phyloP scores from a whole-genome alignment of 2,888 invertebrate species.

The Mayetiola destructor region DNA sequence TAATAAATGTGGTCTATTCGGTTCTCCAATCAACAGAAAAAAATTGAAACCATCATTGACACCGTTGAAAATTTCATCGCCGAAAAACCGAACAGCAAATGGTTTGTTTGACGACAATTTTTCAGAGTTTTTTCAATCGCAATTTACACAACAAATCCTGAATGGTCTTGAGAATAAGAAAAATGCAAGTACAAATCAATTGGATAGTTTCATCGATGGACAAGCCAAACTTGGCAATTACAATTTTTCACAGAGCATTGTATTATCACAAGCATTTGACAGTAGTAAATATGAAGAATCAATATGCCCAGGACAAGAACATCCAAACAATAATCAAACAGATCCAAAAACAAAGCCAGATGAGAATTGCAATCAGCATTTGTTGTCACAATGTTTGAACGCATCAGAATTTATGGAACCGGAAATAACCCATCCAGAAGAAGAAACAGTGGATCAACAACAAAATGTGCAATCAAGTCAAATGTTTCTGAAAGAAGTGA shows the following conservation, averaged over 20 bases:
- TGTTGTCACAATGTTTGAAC: neutral
- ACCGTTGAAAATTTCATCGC: neutral
- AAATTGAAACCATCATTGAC: neutral
- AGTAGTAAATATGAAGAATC: neutral
- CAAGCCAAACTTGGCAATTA: too few relatives aligned
- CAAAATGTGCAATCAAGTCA: neutral
- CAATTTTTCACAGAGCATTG: neutral
- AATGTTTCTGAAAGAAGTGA: neutral
- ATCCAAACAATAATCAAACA: neutral
- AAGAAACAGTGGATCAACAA: neutral
- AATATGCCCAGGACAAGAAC: neutral
- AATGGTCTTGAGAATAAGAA: too few relatives aligned
- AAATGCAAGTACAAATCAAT: too few relatives aligned
- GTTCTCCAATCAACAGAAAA: neutral
- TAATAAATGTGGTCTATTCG: neutral
- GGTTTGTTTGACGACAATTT: conserved; percentile 1
- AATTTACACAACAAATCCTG: neutral
- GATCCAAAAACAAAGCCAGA: neutral
- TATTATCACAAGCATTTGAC: neutral
- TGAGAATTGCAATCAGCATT: neutral
- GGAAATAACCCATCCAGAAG: neutral
- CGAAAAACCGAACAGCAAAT: neutral
- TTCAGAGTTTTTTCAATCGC: conserved; percentile 1
- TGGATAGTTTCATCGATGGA: too few relatives aligned
- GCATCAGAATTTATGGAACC: neutral